These are phyloP conservation scores for Gambusia affinis DNA, from an alignment of 2,113 vertebrate genomes.

Conservation along the genomic window DNA sequence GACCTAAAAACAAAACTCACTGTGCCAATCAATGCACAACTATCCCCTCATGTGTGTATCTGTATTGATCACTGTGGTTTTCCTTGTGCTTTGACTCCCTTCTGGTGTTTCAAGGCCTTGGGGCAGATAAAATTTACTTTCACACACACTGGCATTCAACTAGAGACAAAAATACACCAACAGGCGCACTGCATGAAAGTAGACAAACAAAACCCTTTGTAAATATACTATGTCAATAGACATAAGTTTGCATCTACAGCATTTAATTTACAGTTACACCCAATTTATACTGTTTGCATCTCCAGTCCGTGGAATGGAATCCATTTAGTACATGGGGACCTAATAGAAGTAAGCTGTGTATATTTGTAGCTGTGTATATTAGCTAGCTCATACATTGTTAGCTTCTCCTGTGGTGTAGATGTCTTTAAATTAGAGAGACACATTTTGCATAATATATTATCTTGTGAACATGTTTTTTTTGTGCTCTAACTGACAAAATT, in stretches of 20 bases:
- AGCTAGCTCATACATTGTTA: background rate
- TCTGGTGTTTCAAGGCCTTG: constrained; percentile 39
- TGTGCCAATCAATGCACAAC: constrained; percentile 31
- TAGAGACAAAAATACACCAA: constrained; percentile 6
- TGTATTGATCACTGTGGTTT: constrained; percentile 49
- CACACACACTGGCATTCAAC: constrained; percentile 39
- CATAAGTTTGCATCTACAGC: background rate
- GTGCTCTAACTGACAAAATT: background rate
- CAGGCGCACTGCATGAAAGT: background rate
- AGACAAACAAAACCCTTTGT: background rate
- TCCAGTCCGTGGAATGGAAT: no score
- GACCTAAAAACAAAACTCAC: constrained; percentile 22
- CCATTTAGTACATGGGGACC: no score
- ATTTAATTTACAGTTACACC: background rate
- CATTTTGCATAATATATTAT: background rate
- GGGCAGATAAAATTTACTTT: constrained; percentile 41
- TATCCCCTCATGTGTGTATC: constrained; percentile 26
- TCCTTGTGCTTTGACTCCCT: constrained; percentile 41
- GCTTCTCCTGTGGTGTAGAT: no score
- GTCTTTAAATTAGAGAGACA: background rate
- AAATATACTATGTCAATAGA: constrained; percentile 1
- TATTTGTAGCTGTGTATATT: no score
- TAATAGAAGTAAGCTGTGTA: no score
- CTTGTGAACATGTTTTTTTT: background rate
- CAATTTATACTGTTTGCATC: no score